Evolutionary conservation across 1,140 invertebrate species (phyloP).

Genomic region (Papilio dardanus): DNA sequence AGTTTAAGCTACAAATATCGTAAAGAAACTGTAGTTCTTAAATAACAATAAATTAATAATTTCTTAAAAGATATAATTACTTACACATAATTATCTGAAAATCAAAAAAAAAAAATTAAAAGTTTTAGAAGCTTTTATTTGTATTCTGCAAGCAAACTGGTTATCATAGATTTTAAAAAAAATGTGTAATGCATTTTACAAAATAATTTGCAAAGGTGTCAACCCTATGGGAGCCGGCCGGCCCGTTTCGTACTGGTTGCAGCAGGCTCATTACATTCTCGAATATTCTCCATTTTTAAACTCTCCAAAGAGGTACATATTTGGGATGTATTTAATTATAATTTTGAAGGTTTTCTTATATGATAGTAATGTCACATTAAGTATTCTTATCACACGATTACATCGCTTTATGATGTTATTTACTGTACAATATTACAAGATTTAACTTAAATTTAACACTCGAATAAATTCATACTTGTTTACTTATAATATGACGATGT

Average conservation of each 20-base stretch:
- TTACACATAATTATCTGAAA: too few species aligned
- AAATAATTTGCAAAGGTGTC: not conserved
- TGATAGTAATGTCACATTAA: slow-evolving; percentile 12
- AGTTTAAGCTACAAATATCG: too few species aligned
- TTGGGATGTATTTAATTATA: slow-evolving; percentile 22
- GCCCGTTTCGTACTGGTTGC: slow-evolving; percentile 34
- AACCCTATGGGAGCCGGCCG: not conserved
- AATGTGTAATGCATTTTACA: not conserved
- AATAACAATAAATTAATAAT: too few species aligned
- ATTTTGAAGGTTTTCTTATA: slow-evolving; percentile 22
- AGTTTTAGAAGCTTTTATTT: too few species aligned
- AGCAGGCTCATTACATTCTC: slow-evolving; percentile 29
- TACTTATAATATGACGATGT: too few species aligned
- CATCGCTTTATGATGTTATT: not conserved
- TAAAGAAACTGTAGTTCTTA: too few species aligned
- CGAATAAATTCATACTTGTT: not conserved
- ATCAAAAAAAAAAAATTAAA: too few species aligned
- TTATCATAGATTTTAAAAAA: not conserved
- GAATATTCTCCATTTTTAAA: slow-evolving; percentile 23
- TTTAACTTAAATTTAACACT: not conserved
- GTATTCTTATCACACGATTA: not conserved
- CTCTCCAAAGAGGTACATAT: not conserved
- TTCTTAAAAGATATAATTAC: too few species aligned
- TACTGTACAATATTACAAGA: not conserved
- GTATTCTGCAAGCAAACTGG: too few species aligned